Conservation (phyloP, 1,140 invertebrate genomes). For the Drosophila ironensis region DNA sequence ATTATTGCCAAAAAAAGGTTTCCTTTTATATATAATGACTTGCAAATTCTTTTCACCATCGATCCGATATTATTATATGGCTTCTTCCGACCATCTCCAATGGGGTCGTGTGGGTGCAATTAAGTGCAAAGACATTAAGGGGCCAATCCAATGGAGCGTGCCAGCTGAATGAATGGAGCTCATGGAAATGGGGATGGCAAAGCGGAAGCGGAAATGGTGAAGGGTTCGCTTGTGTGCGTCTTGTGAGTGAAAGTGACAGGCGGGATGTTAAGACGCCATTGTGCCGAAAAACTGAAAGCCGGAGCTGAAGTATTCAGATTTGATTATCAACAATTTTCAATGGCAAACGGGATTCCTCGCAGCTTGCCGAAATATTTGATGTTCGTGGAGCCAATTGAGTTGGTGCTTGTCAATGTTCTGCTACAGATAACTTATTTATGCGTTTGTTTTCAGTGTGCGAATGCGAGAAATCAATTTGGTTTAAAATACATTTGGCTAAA, state of each 20-base stretch:
- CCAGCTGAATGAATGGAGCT: slow-evolving; percentile 1
- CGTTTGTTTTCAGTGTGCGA: slow-evolving; percentile 1
- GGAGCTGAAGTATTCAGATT: slow-evolving; percentile 8
- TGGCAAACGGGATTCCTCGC: neutral
- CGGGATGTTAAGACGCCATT: slow-evolving; percentile 28
- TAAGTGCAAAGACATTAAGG: slow-evolving; percentile 43
- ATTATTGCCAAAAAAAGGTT: too few relatives aligned
- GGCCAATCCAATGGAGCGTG: slow-evolving; percentile 39
- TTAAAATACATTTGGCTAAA: slow-evolving; percentile 17
- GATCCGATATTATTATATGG: too few relatives aligned
- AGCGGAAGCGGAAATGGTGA: slow-evolving; percentile 1
- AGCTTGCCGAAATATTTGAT: neutral
- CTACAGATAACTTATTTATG: slow-evolving; percentile 28
- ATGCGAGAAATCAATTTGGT: slow-evolving; percentile 21
- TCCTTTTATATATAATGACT: too few relatives aligned
- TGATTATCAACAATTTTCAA: slow-evolving; percentile 17
- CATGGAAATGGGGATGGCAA: neutral
- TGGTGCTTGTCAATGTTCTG: slow-evolving; percentile 7
- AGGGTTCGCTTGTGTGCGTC: neutral
- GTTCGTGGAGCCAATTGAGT: neutral
- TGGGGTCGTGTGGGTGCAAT: slow-evolving; percentile 6
- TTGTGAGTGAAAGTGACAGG: slow-evolving; percentile 15
- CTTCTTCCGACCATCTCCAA: neutral
- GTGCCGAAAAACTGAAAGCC: slow-evolving; percentile 7
- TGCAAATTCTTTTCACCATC: too few relatives aligned